Evolutionary conservation across 2,888 invertebrate genomes (phyloP), one percentile per base, ranked within the genome.

Genomic region (Mallateleia sp.): DNA sequence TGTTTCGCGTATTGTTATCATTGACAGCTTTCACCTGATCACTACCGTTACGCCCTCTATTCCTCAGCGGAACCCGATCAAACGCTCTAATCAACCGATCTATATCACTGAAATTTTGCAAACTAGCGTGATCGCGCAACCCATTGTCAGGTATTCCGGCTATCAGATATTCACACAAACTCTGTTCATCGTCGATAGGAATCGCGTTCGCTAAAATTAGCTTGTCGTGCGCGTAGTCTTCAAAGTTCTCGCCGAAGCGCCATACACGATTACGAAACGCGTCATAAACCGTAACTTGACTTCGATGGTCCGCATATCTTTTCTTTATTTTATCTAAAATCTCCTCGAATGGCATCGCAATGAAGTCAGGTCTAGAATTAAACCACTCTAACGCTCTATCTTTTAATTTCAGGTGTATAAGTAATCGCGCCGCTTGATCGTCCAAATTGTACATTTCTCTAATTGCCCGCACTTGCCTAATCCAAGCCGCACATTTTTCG

Each of bases 211-310:
- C 66, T 28, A 66, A 50, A 42, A 66, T 24, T n/a, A 66, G 8
- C 28, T 66, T 66, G 14, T 66, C 66, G 6, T 66, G 66, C 42
- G 66, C 66, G 66, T 66, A 66, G 50, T 66, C 66, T 5, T 25
- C 14, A 32, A 66, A 66, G 2, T 45, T n/a, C 42, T 66, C 66
- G n/a, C 15, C 22, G 24, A 18, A 2, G 1, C 15, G 45, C 66
- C 66, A 66, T 9, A 32, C 24, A 2, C 47, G 66, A 9, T 66
- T 66, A 24, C 47, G 45, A 47, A 66, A 66, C 7, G 11, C 42
- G 18, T 66, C 66, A 28, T 34, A 32, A 11, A 66, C 47, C 24
- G 20, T 24, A 28, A 66, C n/a, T 50, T 50, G 18, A 66, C 47
- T 60, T 60, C 20, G 18, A 60, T 25, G 18, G 14, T 60, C 32